Evolutionary conservation across 2,888 invertebrate genomes (phyloP).

Genomic region (Ophion ellenae): DNA sequence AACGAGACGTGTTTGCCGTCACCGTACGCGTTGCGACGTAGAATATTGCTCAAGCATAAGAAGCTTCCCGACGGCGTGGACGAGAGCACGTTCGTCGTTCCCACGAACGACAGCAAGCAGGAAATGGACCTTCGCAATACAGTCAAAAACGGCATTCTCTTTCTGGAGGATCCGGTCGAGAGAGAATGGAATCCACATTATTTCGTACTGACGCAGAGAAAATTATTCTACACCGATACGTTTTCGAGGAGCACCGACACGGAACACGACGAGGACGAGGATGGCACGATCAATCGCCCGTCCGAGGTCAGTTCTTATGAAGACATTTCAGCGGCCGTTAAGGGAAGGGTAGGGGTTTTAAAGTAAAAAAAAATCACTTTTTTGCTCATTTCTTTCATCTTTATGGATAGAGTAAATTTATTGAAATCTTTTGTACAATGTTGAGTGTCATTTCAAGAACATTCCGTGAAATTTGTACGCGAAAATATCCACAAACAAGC

Average conservation of each 20-base stretch:
- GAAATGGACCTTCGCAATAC: constrained; percentile 93
- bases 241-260: constrained; percentile 84
- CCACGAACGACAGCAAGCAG: constrained; percentile 87
- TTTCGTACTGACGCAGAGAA: constrained; percentile 94
- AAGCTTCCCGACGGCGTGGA: constrained; percentile 96
- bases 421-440: too few species aligned
- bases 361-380: too few species aligned
- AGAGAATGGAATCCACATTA: constrained; percentile 97
- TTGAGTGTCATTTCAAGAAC: too few species aligned
- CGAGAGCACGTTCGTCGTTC: constrained; percentile 87
- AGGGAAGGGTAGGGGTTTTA: too few species aligned
- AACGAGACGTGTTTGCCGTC: constrained; percentile 93
- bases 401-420: too few species aligned
- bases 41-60: constrained; percentile 95
- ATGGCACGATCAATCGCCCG: constrained; percentile 75
- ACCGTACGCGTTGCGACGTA: constrained; percentile 90
- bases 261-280: constrained; percentile 85
- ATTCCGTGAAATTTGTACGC: too few species aligned
- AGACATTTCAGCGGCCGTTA: background rate
- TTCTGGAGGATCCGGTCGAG: constrained; percentile 94
- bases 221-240: constrained; percentile 94
- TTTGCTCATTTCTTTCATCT: too few species aligned
- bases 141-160: constrained; percentile 95
- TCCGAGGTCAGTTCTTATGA: constrained; percentile 74
- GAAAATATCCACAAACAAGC: too few species aligned